A percentile compares a stretch with the other conserved stretches of the same genome.
Evolutionary conservation across 2,797 vertebrate species (phyloP).

Genomic region (Macroramphosus scolopax): DNA sequence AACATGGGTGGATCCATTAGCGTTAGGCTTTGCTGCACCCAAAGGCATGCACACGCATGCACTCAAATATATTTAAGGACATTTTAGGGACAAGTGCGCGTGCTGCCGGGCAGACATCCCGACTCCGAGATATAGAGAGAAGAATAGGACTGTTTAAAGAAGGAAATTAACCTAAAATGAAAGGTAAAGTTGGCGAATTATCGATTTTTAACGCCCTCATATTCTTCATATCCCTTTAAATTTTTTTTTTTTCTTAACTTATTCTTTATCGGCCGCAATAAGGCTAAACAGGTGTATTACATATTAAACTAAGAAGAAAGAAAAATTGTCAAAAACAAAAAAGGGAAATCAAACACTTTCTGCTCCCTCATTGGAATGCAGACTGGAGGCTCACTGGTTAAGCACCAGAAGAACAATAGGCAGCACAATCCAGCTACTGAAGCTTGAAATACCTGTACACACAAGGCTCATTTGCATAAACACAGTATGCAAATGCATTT

Average conservation of each 20-base stretch:
- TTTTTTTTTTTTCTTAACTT: constrained; percentile 34
- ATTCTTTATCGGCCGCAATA: constrained; percentile 32
- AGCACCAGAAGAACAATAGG: constrained; percentile 28
- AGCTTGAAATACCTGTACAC: constrained; percentile 21
- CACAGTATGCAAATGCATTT: constrained; percentile 19
- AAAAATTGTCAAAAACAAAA: constrained; percentile 23
- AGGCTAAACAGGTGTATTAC: constrained; percentile 35
- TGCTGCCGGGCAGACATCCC: constrained; percentile 12
- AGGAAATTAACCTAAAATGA: constrained; percentile 31
- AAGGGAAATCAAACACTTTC: neutral
- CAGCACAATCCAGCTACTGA: constrained; percentile 11
- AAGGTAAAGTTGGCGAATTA: too few species aligned
- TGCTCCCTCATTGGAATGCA: constrained; percentile 29
- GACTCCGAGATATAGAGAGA: constrained; percentile 26
- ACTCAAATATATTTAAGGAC: constrained; percentile 1
- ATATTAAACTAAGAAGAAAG: constrained; percentile 25
- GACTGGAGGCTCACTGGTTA: constrained; percentile 22
- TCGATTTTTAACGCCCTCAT: too few species aligned
- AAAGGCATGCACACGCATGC: constrained; percentile 1
- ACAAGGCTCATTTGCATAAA: constrained; percentile 5
- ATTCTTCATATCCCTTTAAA: too few species aligned
- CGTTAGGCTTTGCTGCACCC: constrained; percentile 20
- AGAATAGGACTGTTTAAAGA: constrained; percentile 39
- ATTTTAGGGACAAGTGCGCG: constrained; percentile 18
- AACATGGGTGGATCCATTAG: constrained; percentile 54